phyloP scores from a whole-genome alignment of 2,888 invertebrate species.

The Ectemnius lituratus region DNA sequence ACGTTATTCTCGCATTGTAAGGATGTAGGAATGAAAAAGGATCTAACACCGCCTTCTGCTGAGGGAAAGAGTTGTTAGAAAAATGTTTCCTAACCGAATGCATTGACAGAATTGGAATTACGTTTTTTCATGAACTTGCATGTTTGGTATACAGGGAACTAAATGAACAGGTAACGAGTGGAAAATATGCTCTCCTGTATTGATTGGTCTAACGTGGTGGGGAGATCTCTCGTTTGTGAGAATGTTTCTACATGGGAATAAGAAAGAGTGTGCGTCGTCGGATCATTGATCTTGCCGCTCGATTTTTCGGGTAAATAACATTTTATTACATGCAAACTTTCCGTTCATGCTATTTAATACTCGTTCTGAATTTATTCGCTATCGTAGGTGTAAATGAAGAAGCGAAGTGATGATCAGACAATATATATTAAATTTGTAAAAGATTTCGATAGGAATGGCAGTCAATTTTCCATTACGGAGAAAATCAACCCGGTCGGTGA shows the following conservation, averaged over 20 bases:
- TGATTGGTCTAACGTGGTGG: conserved; percentile 48
- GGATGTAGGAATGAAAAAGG: too few species aligned
- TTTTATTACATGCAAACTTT: conserved; percentile 53
- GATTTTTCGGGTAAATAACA: conserved; percentile 47
- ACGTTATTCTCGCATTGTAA: too few species aligned
- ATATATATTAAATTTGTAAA: neutral
- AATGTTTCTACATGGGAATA: conserved; percentile 37
- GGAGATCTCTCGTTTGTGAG: conserved; percentile 40
- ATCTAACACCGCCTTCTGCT: conserved; percentile 52
- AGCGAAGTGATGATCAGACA: conserved; percentile 38
- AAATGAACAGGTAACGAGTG: conserved; percentile 53
- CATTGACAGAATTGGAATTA: conserved; percentile 2
- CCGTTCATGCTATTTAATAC: conserved; percentile 29
- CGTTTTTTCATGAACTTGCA: conserved; percentile 8
- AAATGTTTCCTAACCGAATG: too few species aligned
- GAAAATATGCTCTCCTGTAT: conserved; percentile 57
- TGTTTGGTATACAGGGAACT: conserved; percentile 25
- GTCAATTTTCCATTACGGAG: neutral
- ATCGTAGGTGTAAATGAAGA: conserved; percentile 36
- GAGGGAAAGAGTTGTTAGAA: conserved; percentile 29
- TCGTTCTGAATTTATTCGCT: conserved; percentile 15
- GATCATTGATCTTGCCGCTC: conserved; percentile 33
- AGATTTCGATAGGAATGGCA: neutral
- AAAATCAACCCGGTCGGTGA: neutral
- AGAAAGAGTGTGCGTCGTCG: conserved; percentile 33